phyloP scores from a whole-genome alignment of 2,888 invertebrate species.

The Caenorhabditis wallacei region DNA sequence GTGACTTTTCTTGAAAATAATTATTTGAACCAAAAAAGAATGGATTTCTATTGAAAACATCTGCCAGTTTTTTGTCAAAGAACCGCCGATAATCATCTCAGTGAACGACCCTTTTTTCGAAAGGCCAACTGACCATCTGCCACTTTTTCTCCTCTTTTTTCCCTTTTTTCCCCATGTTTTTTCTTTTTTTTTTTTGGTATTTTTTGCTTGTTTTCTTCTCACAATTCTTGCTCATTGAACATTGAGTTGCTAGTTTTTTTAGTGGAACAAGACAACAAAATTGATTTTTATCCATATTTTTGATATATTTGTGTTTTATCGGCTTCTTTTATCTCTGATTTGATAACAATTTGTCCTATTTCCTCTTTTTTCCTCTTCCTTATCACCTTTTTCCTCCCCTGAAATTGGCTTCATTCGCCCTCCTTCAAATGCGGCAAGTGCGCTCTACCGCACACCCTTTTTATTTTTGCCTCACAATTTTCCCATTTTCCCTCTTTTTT shows the following conservation, averaged over 20 bases:
- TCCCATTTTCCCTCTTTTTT: neutral
- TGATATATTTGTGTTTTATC: neutral
- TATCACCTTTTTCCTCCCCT: neutral
- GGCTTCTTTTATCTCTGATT: neutral
- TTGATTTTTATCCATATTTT: neutral
- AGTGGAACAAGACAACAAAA: conserved; percentile 1
- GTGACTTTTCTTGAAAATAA: too few species aligned
- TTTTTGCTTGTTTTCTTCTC: conserved; percentile 3
- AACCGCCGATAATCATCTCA: too few species aligned
- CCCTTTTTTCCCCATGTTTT: neutral
- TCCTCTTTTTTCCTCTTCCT: neutral
- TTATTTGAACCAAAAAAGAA: too few species aligned
- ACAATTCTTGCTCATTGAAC: conserved; percentile 6
- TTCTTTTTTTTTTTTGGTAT: neutral
- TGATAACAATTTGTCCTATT: neutral
- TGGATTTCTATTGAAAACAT: too few species aligned
- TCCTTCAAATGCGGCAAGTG: conserved; percentile 22
- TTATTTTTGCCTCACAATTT: conserved; percentile 11
- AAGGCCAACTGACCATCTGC: conserved; percentile 19
- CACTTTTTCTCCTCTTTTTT: neutral
- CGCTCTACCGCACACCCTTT: conserved; percentile 32
- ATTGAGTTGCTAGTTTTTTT: conserved; percentile 1
- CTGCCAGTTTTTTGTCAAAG: too few species aligned
- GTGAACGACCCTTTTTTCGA: too few species aligned
- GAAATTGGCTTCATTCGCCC: too few species aligned